Evolutionary conservation across 1,140 invertebrate species (phyloP).

Genomic region (Penaeus japonicus): DNA sequence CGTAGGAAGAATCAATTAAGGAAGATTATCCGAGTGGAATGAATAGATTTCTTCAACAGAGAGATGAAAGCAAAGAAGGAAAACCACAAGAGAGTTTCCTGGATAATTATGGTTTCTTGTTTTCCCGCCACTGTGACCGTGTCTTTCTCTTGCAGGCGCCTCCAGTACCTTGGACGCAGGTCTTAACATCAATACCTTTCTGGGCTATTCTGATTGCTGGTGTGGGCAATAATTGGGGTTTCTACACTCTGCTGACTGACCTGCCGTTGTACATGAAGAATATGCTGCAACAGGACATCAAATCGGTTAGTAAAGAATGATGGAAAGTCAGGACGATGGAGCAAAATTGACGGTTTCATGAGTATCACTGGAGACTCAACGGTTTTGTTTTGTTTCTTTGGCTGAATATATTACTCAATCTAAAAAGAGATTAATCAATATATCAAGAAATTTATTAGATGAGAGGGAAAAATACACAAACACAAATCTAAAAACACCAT

Average conservation of each 20-base stretch:
- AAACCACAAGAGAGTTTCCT: too few relatives aligned
- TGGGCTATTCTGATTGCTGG: conserved; percentile 65
- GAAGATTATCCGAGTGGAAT: too few relatives aligned
- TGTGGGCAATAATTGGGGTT: conserved; percentile 71
- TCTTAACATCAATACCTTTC: conserved; percentile 53
- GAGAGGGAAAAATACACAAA: too few relatives aligned
- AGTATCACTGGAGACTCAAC: too few relatives aligned
- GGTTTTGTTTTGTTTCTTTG: background rate
- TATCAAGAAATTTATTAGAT: too few relatives aligned
- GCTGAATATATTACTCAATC: background rate
- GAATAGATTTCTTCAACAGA: too few relatives aligned
- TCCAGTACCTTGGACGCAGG: conserved; percentile 25
- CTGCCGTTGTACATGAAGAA: conserved; percentile 68
- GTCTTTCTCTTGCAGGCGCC: background rate
- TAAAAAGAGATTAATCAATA: background rate
- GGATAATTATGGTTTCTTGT: too few relatives aligned
- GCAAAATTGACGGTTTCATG: too few relatives aligned
- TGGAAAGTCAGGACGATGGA: background rate
- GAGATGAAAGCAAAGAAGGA: too few relatives aligned
- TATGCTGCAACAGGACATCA: conserved; percentile 56
- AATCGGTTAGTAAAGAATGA: conserved; percentile 24
- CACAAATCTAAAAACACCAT: too few relatives aligned
- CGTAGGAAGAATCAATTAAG: too few relatives aligned
- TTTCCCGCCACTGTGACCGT: background rate
- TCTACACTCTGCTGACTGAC: conserved; percentile 69